These are phyloP conservation scores for Drosophila orosa DNA, from an alignment of 1,140 invertebrate genomes.

Conservation along the genomic window DNA sequence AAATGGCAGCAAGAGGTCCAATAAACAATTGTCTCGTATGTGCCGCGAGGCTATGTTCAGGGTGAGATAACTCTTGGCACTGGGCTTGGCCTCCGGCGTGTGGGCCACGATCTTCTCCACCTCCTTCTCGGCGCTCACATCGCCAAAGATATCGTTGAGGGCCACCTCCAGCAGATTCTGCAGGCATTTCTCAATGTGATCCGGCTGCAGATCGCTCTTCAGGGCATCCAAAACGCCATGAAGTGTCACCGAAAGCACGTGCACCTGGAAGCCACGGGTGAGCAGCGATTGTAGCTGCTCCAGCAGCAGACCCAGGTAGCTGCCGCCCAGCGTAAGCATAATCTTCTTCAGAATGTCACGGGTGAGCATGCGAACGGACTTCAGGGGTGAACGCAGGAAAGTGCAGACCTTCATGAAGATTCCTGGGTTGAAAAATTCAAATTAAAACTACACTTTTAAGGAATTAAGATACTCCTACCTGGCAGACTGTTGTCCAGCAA, in stretches of 20 bases:
- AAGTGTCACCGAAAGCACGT: conserved; percentile 95
- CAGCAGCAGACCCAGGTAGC: conserved; percentile 91
- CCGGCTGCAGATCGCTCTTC: conserved; percentile 85
- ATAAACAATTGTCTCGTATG: conserved; percentile 90
- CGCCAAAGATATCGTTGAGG: conserved; percentile 94
- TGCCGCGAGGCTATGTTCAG: conserved; percentile 92
- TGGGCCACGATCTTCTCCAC: conserved; percentile 92
- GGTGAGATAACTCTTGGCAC: conserved; percentile 94
- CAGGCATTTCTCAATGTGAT: conserved; percentile 92
- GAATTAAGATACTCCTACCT: conserved; percentile 80
- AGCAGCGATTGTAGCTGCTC: conserved; percentile 92
- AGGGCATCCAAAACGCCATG: conserved; percentile 92
- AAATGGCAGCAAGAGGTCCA: conserved; percentile 92
- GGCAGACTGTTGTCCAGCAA: conserved; percentile 91
- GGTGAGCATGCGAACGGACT: conserved; percentile 93
- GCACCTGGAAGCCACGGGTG: conserved; percentile 96
- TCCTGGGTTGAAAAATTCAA: conserved; percentile 71
- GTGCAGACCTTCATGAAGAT: conserved; percentile 95
- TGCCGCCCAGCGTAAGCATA: conserved; percentile 92
- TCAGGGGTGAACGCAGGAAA: conserved; percentile 95
- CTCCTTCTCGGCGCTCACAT: conserved; percentile 95
- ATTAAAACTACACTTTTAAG: background rate
- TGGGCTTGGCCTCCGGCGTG: conserved; percentile 90
- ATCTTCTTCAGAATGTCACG: conserved; percentile 96
- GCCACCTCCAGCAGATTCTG: conserved; percentile 93